Evolutionary conservation across 2,113 vertebrate species (phyloP), one percentile per base, ranked within the genome.

Genomic region (Caloenas nicobarica): DNA sequence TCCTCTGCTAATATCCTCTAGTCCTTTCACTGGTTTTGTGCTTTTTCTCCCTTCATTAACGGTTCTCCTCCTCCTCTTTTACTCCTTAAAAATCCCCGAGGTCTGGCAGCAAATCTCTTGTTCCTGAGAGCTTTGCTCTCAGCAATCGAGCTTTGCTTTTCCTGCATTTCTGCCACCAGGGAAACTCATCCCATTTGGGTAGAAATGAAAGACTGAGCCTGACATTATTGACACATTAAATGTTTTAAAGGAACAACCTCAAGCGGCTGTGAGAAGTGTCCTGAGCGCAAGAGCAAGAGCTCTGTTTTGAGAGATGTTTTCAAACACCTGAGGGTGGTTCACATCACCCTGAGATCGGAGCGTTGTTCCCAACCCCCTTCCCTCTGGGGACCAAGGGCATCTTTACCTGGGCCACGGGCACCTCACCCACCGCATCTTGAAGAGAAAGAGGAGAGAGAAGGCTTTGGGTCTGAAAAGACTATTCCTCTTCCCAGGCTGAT

Each of bases 141-240:
- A 26, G 61, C 53, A 77, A 25, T 36, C 0, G 0, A 82, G 54
- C n/a, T 62, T 74, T 60, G n/a, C 18, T 54, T 86, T 83, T 86
- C 76, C 60, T 62, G 38, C 34, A 44, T 46, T 95, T 65, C 80
- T 94, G 44, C 60, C 81, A 66, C 28, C 15, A 74, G 46, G 68
- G 86, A 76, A 80, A 51, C 58, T 72, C 25, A 1, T 76, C 42
- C 64, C 40, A 17, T 40, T 65, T 40, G 53, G 33, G 28, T 71
- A 68, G 81, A 85, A 96, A 56, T 31, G 48, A 81, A 71, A 91
- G 29, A 31, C 22, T n/a, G 50, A 95, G 62, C 50, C 56, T 64
- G 48, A 77, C n/a, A 24, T 58, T 70, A 90, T 5, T 74, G 73
- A 40, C 83, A 83, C 23, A 18, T 14, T 1, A 71, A 81, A 53